Base-by-base conservation (phyloP, 2,113 vertebrate genomes). In the Rhinolophus sinicus region DNA sequence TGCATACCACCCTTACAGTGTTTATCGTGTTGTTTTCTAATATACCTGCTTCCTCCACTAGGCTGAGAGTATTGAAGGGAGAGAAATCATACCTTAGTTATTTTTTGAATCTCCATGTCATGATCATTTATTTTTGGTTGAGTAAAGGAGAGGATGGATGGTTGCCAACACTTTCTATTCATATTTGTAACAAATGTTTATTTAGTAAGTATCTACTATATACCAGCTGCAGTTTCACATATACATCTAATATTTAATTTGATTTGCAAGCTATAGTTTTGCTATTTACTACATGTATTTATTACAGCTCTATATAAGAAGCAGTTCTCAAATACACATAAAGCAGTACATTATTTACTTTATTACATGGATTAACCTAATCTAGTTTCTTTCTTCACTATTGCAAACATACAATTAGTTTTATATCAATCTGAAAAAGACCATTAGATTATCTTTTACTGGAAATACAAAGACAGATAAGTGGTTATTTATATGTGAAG, bases 311-410 rank as follows among this genome's bases (percentile, higher is more conserved):
- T 65, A 40, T 38, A 40, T 78, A 35, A 72, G 54, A 81, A 78
- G 24, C 35, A 96, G 33, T 88, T 96, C 58, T 94, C 3, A 7
- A 62, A 76, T 67, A 78, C 30, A 83, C 62, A 91, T 56, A 83
- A 70, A 92, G 75, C 21, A 60, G 65, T 6, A 58, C 4, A 13
- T 62, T 73, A 58, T 91, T 95, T 97, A n/a, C 84, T 78, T 73
- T 95, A 82, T 50, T 50, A 44, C 18, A 58, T 14, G 22, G 54
- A 81, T 52, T 28, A 73, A 33, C 5, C 15, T 86, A 90, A 75
- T 44, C 24, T 65, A 52, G 94, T 94, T 94, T 97, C 64, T 96
- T 97, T 94, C 67, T 95, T 95, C 64, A 56, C 52, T 30, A 33
- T 65, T 78, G 56, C 88, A 97, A 97, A 93, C 16, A 81, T 54